Conservation (phyloP, 2,113 vertebrate species). For the Scortum barcoo region DNA sequence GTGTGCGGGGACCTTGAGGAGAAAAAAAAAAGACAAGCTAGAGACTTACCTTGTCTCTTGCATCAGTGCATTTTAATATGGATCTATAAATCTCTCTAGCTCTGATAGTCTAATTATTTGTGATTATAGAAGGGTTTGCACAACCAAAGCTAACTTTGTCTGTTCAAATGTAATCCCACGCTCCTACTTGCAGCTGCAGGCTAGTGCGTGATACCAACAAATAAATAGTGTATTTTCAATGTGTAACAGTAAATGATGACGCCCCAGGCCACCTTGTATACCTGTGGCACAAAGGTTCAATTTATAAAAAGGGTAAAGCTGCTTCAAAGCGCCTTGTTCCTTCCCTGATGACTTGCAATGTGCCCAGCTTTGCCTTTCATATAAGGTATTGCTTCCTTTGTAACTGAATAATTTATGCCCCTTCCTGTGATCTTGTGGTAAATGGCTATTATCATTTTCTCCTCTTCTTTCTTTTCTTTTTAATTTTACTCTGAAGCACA, state of each 20-base stretch:
- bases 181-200: neutral
- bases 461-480: neutral
- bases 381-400: neutral
- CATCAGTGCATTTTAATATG: neutral
- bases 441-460: neutral
- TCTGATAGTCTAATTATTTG: neutral
- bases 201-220: neutral
- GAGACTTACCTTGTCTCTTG: neutral
- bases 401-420: neutral
- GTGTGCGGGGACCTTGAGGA: neutral
- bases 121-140: neutral
- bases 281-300: neutral
- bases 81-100: neutral
- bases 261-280: neutral
- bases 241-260: neutral
- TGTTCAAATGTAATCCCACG: neutral
- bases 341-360: neutral
- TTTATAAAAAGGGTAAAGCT: neutral
- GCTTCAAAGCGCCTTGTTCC: neutral
- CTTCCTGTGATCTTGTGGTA: neutral
- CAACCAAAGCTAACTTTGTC: no score
- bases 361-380: neutral
- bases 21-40: neutral
- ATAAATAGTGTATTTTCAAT: neutral
- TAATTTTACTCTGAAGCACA: neutral